These are phyloP conservation scores for Poeciliopsis occidentalis DNA, from an alignment of 2,113 vertebrate genomes.

Conservation along the genomic window DNA sequence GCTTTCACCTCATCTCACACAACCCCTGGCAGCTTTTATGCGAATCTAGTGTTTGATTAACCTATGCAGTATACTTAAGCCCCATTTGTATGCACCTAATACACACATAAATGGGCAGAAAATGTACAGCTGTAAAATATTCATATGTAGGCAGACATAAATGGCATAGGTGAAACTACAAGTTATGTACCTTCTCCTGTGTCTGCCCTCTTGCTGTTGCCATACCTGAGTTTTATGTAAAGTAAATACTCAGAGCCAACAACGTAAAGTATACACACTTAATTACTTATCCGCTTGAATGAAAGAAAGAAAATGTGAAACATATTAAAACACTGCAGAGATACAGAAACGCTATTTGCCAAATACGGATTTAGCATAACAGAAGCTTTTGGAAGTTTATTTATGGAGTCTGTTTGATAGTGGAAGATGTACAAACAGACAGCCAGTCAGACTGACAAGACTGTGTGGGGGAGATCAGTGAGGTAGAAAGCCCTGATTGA, in stretches of 20 bases:
- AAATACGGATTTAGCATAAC: constrained; percentile 47
- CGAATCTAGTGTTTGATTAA: constrained; percentile 71
- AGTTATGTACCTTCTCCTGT: constrained; percentile 8
- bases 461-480: constrained; percentile 84
- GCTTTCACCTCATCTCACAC: constrained; percentile 63
- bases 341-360: constrained; percentile 14
- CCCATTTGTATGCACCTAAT: constrained; percentile 64
- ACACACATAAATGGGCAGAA: constrained; percentile 52
- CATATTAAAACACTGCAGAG: constrained; percentile 2
- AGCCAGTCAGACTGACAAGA: constrained; percentile 75
- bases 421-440: constrained; percentile 54
- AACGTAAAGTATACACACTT: neutral
- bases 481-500: constrained; percentile 89
- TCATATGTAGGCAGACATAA: constrained; percentile 44
- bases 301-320: constrained; percentile 18
- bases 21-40: constrained; percentile 63
- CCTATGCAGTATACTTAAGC: constrained; percentile 61
- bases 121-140: constrained; percentile 49
- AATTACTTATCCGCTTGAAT: constrained; percentile 7
- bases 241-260: constrained; percentile 7
- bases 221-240: neutral
- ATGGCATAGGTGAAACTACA: constrained; percentile 56
- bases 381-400: constrained; percentile 71
- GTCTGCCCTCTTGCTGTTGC: constrained; percentile 58
- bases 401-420: constrained; percentile 69